Evolutionary conservation across 2,113 vertebrate species (phyloP), one percentile per base, ranked within the genome.

Genomic region (Entomyzon cyanotis): DNA sequence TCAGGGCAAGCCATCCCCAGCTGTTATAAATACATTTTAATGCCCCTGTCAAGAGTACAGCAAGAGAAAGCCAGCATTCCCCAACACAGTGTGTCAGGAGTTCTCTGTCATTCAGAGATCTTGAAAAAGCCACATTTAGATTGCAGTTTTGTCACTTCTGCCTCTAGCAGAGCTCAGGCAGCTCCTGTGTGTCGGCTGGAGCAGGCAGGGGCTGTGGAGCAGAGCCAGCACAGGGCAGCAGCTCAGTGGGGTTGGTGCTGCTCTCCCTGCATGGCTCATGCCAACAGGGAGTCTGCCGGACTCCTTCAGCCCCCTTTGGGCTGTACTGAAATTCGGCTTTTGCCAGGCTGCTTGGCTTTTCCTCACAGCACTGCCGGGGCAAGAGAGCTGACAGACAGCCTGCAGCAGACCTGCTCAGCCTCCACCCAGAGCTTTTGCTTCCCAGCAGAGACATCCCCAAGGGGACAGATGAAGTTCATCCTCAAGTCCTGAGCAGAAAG

Each of bases 1-100:
- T 97, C 86, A 80, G 98, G 98, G 97, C 96, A 94, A 64, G 94
- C 94, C 95, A 78, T 96, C 91, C 95, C 97, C 95, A 95, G 97
- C 95, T 97, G 97, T 96, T 98, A 97, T 96, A 98, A 98, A 98
- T 97, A 98, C 81, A 96, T 96, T 56, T 89, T 93, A 97, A 94
- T 91, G 96, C 83, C 78, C 95, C 97, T 98, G 97, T 98, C 97
- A 98, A 82, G 19, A 70, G 19, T 63, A 71, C 19, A 39, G 85
- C 91, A 89, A 68, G 90, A 94, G 63, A 33, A 76, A 94, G 82
- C 60, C 92, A 60, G 75, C 77, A 19, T 96, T 95, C 78, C 78
- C 94, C 96, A 96, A 53, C 75, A 64, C 62, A 65, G 79, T 18
- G 18, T 94, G 91, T 93, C 95, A 96, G 95, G 93, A 93, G 84